Percentiles rank a stretch among this genome's conserved stretches.
Evolutionary conservation across 1,140 invertebrate species (phyloP).

Genomic region (Prorops nasuta): DNA sequence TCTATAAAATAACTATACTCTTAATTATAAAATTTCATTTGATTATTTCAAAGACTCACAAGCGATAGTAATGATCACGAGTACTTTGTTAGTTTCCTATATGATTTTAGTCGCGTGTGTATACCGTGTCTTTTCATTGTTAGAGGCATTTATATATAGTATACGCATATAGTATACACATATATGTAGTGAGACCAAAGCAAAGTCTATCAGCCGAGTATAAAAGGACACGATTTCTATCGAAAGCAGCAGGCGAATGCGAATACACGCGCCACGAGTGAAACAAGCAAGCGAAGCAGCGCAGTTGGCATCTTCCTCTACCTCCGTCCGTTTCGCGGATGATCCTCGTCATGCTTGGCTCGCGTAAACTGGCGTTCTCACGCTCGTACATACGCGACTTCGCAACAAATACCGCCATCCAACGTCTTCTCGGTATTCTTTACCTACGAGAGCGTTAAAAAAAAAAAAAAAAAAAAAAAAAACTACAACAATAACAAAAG

Average conservation of each 20-base stretch:
- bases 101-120: too few relatives aligned
- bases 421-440: not conserved
- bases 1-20: too few relatives aligned
- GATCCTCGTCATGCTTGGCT: constrained; percentile 1
- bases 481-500: not conserved
- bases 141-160: too few relatives aligned
- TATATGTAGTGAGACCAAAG: not conserved
- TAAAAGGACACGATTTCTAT: constrained; percentile 28
- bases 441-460: not conserved
- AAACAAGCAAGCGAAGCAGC: too few relatives aligned
- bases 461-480: not conserved
- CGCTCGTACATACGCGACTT: not conserved
- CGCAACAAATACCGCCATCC: not conserved
- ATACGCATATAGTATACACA: too few relatives aligned
- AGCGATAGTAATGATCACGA: too few relatives aligned
- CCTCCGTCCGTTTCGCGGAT: not conserved
- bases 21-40: too few relatives aligned
- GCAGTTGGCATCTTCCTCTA: too few relatives aligned
- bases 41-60: too few relatives aligned
- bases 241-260: not conserved
- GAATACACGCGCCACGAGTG: not conserved
- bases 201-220: not conserved
- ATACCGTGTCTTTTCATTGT: too few relatives aligned
- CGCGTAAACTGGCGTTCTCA: not conserved
- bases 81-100: too few relatives aligned